Evolutionary conservation across 2,113 vertebrate species (phyloP).

Genomic region (Anoura caudifer): DNA sequence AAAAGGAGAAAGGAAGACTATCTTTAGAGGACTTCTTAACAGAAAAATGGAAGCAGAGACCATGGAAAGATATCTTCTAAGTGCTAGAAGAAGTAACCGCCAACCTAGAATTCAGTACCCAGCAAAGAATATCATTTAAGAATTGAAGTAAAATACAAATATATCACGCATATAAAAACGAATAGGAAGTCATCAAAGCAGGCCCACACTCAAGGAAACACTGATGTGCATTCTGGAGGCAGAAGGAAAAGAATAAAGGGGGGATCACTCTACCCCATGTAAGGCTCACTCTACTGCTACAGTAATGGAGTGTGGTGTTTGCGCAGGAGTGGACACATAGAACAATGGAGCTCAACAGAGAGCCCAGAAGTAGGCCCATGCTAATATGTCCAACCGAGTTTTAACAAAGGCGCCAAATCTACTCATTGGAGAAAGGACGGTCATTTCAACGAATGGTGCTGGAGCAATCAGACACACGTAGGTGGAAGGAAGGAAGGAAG

Average conservation of each 20-base stretch:
- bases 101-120: neutral
- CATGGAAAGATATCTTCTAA: neutral
- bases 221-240: neutral
- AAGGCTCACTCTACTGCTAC: neutral
- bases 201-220: neutral
- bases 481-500: neutral
- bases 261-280: neutral
- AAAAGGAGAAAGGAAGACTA: neutral
- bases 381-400: neutral
- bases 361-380: neutral
- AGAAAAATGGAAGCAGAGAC: neutral
- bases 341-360: neutral
- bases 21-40: neutral
- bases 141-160: neutral
- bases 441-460: neutral
- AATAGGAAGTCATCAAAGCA: neutral
- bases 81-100: neutral
- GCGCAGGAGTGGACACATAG: neutral
- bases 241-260: neutral
- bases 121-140: neutral
- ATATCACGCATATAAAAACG: neutral
- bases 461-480: neutral
- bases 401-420: neutral
- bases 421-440: neutral
- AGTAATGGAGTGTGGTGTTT: neutral